Percentiles rank a stretch among this genome's conserved stretches.
Evolutionary conservation across 37 sponge, comb jelly and placozoan species (phyloP).

Genomic region (Tethya wilhelma): DNA sequence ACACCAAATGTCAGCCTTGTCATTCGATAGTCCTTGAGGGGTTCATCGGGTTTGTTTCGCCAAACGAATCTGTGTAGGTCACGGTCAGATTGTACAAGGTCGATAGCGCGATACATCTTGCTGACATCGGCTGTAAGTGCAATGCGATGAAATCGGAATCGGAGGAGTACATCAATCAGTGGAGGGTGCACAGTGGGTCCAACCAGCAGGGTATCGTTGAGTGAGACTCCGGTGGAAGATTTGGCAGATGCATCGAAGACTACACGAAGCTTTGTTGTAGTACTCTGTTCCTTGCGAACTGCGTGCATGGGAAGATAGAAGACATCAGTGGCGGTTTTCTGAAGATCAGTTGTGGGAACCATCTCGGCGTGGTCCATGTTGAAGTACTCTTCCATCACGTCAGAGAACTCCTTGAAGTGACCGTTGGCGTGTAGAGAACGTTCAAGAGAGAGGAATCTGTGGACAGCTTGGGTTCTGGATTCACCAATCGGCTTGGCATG

Average conservation of each 20-base stretch:
- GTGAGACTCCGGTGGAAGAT: neutral
- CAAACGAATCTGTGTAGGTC: conserved; percentile 28
- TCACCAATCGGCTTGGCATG: neutral
- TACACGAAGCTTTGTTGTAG: conserved; percentile 14
- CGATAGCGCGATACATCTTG: conserved; percentile 13
- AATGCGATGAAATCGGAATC: conserved; percentile 8
- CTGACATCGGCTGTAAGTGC: conserved; percentile 14
- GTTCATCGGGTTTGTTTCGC: neutral
- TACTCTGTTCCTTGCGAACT: conserved; percentile 22
- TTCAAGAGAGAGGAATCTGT: conserved; percentile 23
- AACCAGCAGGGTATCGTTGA: conserved; percentile 4
- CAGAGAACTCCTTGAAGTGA: conserved; percentile 11
- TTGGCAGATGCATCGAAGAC: conserved; percentile 39
- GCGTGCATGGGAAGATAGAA: conserved; percentile 29
- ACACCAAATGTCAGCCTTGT: conserved; percentile 30
- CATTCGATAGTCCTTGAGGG: conserved; percentile 23
- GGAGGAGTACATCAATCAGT: conserved; percentile 13
- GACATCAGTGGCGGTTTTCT: neutral
- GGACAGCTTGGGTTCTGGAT: conserved; percentile 6
- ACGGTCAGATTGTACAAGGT: neutral
- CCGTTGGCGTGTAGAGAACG: conserved; percentile 9
- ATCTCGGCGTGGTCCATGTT: neutral
- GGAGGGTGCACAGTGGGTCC: conserved; percentile 20
- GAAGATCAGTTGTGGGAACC: neutral
- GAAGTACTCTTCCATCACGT: conserved; percentile 15